These are phyloP conservation scores for Copsychus sechellarum DNA, from an alignment of 2,113 vertebrate species.

Conservation along the genomic window DNA sequence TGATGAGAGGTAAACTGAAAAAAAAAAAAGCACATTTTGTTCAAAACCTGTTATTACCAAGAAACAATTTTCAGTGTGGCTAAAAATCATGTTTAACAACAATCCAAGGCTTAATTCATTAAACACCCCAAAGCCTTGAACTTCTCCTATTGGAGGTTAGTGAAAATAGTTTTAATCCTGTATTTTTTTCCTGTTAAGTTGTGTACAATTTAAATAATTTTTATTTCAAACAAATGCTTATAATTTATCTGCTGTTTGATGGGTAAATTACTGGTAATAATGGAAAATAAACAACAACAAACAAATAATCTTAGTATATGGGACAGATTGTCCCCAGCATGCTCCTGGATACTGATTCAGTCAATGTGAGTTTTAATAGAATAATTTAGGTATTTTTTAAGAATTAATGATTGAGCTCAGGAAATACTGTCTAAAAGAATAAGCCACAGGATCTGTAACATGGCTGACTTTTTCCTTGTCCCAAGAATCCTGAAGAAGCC, in stretches of 20 bases:
- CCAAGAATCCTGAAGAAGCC: neutral
- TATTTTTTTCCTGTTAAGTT: neutral
- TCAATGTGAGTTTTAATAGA: neutral
- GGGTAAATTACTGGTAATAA: neutral
- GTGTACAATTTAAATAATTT: neutral
- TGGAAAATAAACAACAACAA: neutral
- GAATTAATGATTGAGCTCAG: neutral
- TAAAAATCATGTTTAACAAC: conserved; percentile 61
- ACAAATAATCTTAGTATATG: neutral
- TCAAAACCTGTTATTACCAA: conserved; percentile 71
- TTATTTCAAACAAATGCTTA: neutral
- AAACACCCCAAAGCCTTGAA: neutral
- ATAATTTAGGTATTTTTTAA: neutral
- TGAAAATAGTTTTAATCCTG: neutral
- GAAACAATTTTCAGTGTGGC: conserved; percentile 52
- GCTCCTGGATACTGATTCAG: neutral
- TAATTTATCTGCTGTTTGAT: neutral
- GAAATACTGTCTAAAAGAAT: neutral
- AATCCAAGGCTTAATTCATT: conserved; percentile 43
- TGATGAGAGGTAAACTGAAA: conserved; percentile 33
- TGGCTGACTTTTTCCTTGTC: neutral
- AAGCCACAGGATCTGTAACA: neutral
- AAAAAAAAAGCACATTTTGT: conserved; percentile 2
- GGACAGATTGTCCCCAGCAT: neutral
- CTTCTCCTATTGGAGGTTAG: neutral